phyloP scores from a whole-genome alignment of 2,888 invertebrate species.

The Drosophila sordidula region DNA sequence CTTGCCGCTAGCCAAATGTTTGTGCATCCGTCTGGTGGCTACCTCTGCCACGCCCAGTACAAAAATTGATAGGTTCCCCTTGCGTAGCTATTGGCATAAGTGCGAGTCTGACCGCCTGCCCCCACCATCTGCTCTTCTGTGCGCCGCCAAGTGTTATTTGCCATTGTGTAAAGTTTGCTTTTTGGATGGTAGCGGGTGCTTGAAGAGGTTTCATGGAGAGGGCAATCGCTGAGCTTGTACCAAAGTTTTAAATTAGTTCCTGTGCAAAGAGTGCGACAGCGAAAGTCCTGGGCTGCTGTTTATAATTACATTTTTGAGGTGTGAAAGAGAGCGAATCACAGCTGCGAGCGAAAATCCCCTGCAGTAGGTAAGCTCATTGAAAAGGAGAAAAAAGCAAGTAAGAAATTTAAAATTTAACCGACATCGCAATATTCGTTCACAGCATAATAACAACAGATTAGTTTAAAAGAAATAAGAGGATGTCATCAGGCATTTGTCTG shows the following conservation, averaged over 20 bases:
- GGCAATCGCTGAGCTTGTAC: slow-evolving; percentile 5
- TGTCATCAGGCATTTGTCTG: too few species aligned
- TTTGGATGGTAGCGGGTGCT: slow-evolving; percentile 3
- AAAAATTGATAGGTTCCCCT: slow-evolving; percentile 56
- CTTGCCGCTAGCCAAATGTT: slow-evolving; percentile 51
- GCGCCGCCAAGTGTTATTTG: slow-evolving; percentile 5
- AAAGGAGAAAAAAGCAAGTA: not conserved
- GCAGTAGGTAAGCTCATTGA: slow-evolving; percentile 1
- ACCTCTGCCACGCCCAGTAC: slow-evolving; percentile 15
- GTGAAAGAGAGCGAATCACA: not conserved
- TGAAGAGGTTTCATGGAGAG: not conserved
- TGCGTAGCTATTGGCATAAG: slow-evolving; percentile 54
- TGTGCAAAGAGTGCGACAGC: slow-evolving; percentile 13
- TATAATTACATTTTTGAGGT: slow-evolving; percentile 28
- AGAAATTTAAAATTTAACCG: too few species aligned
- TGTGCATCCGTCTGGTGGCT: slow-evolving; percentile 46
- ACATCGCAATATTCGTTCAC: too few species aligned
- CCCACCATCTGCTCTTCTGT: not conserved
- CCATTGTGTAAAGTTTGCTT: slow-evolving; percentile 47
- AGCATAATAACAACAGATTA: not conserved
- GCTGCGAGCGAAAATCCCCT: not conserved
- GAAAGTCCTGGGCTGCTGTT: slow-evolving; percentile 22
- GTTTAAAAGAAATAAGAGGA: not conserved
- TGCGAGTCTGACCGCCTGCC: slow-evolving; percentile 22
- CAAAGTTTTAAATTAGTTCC: slow-evolving; percentile 42